Evolutionary conservation across 2,888 invertebrate species (phyloP).

Genomic region (Drosophila trichaetosa): DNA sequence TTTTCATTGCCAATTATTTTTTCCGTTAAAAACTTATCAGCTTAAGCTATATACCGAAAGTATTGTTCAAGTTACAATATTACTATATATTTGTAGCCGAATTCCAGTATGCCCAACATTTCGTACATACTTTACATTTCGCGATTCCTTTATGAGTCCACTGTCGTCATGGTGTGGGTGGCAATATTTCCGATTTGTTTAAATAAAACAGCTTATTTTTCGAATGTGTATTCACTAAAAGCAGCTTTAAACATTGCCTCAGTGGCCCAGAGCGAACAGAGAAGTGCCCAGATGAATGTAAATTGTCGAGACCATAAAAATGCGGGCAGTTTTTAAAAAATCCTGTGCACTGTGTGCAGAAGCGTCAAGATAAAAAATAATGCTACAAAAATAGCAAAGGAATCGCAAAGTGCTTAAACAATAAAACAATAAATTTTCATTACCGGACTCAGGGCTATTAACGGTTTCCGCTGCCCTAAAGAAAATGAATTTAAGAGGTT

Average conservation of each 20-base stretch:
- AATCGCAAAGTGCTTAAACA: slow-evolving; percentile 64
- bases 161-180: not conserved
- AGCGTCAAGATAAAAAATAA: slow-evolving; percentile 55
- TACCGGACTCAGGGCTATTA: slow-evolving; percentile 78
- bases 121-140: not conserved
- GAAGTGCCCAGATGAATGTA: slow-evolving; percentile 58
- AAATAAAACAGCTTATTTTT: not conserved
- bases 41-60: not conserved
- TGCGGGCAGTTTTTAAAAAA: slow-evolving; percentile 56
- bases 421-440: slow-evolving; percentile 81
- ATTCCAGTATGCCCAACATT: not conserved
- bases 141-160: not conserved
- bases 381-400: slow-evolving; percentile 1
- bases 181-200: not conserved
- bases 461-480: slow-evolving; percentile 66
- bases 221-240: slow-evolving; percentile 4
- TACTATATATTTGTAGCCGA: not conserved
- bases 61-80: not conserved
- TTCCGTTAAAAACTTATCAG: not conserved
- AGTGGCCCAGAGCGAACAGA: slow-evolving; percentile 45
- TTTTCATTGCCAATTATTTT: not conserved
- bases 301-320: slow-evolving; percentile 71
- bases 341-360: slow-evolving; percentile 38
- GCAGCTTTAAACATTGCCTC: slow-evolving; percentile 23
- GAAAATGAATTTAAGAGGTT: slow-evolving; percentile 59